These are phyloP conservation scores for Coregonus clupeaformis DNA, from an alignment of 2,113 vertebrate genomes.

Conservation along the genomic window DNA sequence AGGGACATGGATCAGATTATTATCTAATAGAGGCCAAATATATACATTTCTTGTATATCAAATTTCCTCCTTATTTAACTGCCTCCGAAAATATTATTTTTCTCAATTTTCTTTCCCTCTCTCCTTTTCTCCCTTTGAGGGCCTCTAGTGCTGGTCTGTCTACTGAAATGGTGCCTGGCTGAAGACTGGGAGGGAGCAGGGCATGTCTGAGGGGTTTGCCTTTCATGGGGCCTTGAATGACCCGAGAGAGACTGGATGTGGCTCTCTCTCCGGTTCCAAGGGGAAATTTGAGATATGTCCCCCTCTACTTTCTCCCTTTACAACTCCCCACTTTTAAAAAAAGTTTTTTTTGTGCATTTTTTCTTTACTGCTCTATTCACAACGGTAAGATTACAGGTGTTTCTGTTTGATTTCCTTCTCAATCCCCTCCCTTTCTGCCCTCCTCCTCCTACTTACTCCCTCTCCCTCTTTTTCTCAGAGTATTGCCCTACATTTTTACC, in stretches of 20 bases:
- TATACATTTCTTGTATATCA: not conserved
- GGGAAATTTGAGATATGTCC: conserved; percentile 22
- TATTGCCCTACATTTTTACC: not conserved
- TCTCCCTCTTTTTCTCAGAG: not conserved
- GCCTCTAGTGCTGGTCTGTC: conserved; percentile 54
- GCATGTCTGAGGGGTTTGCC: not conserved
- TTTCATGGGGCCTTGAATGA: conserved; percentile 33
- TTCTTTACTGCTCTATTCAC: conserved; percentile 27
- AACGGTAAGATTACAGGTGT: conserved; percentile 45
- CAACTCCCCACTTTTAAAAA: not conserved
- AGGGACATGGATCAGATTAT: not conserved
- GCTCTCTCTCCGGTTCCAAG: not conserved
- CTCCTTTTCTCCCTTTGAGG: conserved; percentile 28
- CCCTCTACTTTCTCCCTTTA: not conserved
- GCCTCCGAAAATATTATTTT: not conserved
- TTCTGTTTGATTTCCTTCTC: conserved; percentile 11
- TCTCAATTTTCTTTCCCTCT: not conserved
- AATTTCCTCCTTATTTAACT: not conserved
- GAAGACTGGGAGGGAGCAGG: conserved; percentile 65
- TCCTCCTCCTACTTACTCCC: not conserved
- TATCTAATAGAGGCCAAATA: not conserved
- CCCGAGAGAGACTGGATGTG: conserved; percentile 47
- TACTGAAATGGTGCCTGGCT: conserved; percentile 68
- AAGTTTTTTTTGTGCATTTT: not conserved
- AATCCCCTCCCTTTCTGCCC: not conserved